Conservation (phyloP, 2,888 invertebrate species). For the Hypomecis punctinalis region DNA sequence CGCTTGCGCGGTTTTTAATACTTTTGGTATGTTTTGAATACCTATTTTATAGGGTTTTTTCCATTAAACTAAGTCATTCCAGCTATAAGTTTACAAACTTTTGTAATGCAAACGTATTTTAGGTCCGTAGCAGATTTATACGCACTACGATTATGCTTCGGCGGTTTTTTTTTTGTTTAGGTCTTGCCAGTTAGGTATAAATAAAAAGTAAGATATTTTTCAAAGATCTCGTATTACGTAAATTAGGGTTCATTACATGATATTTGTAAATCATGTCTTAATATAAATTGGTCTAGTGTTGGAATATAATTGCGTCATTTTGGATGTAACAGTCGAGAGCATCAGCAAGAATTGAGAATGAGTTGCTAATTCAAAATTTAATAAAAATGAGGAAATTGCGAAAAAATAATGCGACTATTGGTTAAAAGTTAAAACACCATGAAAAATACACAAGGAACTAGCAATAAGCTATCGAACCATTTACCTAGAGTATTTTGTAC, state of each 20-base stretch:
- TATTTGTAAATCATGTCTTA: slow-evolving; percentile 27
- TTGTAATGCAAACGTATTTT: slow-evolving; percentile 18
- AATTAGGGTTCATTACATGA: slow-evolving; percentile 12
- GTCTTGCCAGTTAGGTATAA: slow-evolving; percentile 37
- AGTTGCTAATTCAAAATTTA: too few species aligned
- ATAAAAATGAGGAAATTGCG: too few species aligned
- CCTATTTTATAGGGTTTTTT: slow-evolving; percentile 11
- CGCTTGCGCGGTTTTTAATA: slow-evolving; percentile 24
- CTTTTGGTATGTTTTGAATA: slow-evolving; percentile 22
- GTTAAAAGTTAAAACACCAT: too few species aligned
- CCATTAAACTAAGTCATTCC: slow-evolving; percentile 28
- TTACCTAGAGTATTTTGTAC: too few species aligned
- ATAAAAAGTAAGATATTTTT: slow-evolving; percentile 31
- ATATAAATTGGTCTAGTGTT: background rate
- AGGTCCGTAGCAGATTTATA: slow-evolving; percentile 28
- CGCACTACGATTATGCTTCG: slow-evolving; percentile 29
- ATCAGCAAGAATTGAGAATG: background rate
- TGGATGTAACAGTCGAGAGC: background rate
- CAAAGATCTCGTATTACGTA: slow-evolving; percentile 36
- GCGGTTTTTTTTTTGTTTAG: slow-evolving; percentile 17
- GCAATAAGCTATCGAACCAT: too few species aligned
- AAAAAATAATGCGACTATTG: too few species aligned
- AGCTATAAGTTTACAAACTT: slow-evolving; percentile 14
- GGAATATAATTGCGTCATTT: background rate
- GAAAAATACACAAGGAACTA: too few species aligned